Base-by-base conservation (phyloP, 2,113 vertebrate species). In the Vidua macroura region DNA sequence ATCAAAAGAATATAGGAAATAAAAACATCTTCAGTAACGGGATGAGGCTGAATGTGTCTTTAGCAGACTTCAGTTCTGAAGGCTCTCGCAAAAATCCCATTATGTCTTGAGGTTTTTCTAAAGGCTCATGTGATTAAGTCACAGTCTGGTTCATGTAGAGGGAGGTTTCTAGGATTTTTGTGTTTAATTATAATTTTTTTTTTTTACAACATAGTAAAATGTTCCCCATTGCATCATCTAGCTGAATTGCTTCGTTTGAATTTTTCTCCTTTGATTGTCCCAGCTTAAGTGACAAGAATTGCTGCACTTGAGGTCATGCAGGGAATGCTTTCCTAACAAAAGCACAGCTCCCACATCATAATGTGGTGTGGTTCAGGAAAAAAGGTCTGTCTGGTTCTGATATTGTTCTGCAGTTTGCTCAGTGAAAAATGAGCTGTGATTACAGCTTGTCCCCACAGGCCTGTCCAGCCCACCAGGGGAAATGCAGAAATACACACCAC, bases 221-320 rank as follows among this genome's bases (percentile, higher is more conserved):
- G 15, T 86, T 95, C 17, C 75, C 46, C 37, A 8, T 95, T 94
- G 63, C 84, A 74, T 93, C 87, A 94, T 83, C 39, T 28, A 70
- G 30, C 33, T 83, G 52, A 77, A 73, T 41, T 67, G 7, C 88
- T 95, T 70, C 27, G 39, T 95, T 86, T 83, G 35, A 76, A 8
- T 91, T 90, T 90, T 92, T 46, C 35, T 87, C 35, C 21, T 77
- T 70, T 70, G 82, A 39, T 51, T 88, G 24, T 20, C 51, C 20
- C 49, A 89, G 35, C 43, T 86, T 13, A 77, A 88, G 31, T 70
- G 68, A 70, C 2, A 18, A 63, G 48, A 91, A 52, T 48, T 48
- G 27, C 30, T 87, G 31, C 44, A 25, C n/a, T 89, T 73, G 82
- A 89, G 72, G 59, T 94, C 62, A 22, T 10, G 27, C 60, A 55